Percentiles rank a stretch among this genome's conserved stretches.
phyloP scores from a whole-genome alignment of 2,797 vertebrate species.

The Manis crassicaudata region DNA sequence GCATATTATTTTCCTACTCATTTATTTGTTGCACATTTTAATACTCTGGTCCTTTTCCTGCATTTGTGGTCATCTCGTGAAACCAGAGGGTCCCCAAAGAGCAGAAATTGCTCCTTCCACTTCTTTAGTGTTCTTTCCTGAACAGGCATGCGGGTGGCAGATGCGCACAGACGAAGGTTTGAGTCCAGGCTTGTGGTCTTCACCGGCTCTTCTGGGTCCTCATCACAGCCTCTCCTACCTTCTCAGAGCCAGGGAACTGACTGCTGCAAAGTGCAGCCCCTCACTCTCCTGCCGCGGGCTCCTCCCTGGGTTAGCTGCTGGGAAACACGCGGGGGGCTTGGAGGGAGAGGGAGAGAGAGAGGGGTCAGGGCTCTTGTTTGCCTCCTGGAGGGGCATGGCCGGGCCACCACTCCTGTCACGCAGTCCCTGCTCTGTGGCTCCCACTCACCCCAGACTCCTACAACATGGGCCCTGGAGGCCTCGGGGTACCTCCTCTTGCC shows the following conservation, averaged over 20 bases:
- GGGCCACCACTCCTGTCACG: background rate
- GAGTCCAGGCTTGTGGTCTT: background rate
- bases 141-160: background rate
- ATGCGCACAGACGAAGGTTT: fast-evolving
- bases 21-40: background rate
- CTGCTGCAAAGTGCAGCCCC: background rate
- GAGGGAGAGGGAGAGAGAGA: background rate
- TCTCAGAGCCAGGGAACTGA: background rate
- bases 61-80: background rate
- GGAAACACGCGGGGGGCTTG: background rate
- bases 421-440: background rate
- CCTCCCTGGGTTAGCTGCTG: background rate
- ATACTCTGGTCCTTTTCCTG: background rate
- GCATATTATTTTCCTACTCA: background rate
- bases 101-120: background rate
- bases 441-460: background rate
- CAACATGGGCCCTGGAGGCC: background rate
- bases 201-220: background rate
- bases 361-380: background rate
- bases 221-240: fast-evolving
- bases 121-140: background rate
- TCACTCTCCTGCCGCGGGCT: background rate
- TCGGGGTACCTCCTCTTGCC: background rate
- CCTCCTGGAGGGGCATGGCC: background rate
- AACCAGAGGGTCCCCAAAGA: background rate